Evolutionary conservation across 2,797 vertebrate species (phyloP).

Genomic region (Meriones psammophilus): DNA sequence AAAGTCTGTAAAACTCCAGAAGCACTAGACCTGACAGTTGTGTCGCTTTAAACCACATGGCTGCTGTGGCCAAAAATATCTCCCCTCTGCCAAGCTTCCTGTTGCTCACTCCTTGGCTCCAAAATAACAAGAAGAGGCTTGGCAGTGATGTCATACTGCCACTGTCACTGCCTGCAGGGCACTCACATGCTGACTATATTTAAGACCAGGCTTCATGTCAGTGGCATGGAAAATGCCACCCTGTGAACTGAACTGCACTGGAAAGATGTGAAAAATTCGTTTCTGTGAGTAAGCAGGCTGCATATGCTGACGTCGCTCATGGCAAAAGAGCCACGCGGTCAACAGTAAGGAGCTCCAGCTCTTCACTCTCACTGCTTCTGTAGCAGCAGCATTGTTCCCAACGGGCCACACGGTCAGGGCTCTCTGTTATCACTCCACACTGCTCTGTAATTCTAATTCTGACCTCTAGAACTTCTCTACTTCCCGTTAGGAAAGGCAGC

Average conservation of each 20-base stretch:
- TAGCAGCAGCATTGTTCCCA: not conserved
- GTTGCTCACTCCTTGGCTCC: slow-evolving; percentile 62
- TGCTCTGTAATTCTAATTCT: slow-evolving; percentile 11
- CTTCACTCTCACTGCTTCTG: not conserved
- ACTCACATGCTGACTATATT: slow-evolving; percentile 80
- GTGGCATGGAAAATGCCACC: slow-evolving; percentile 81
- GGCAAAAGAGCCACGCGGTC: not conserved
- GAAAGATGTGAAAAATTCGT: slow-evolving; percentile 66
- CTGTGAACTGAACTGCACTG: slow-evolving; percentile 38
- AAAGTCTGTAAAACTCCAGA: slow-evolving; percentile 58
- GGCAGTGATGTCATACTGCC: slow-evolving; percentile 74
- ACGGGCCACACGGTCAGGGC: not conserved
- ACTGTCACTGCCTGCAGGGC: slow-evolving; percentile 75
- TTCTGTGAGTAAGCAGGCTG: slow-evolving; percentile 59
- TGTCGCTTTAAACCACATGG: slow-evolving; percentile 50
- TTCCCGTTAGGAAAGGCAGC: slow-evolving; percentile 53
- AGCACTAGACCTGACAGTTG: slow-evolving; percentile 65
- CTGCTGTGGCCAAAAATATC: slow-evolving; percentile 76
- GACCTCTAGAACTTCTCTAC: not conserved
- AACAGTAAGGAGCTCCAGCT: not conserved
- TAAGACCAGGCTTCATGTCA: slow-evolving; percentile 79
- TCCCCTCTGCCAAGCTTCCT: slow-evolving; percentile 74
- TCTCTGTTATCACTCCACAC: not conserved
- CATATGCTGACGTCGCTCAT: slow-evolving; percentile 9
- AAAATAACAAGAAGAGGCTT: slow-evolving; percentile 73